Evolutionary conservation across 53 echinoderm and acorn worm genomes (phyloP), one percentile per base, ranked within the genome.

Genomic region (Patiria pectinifera): DNA sequence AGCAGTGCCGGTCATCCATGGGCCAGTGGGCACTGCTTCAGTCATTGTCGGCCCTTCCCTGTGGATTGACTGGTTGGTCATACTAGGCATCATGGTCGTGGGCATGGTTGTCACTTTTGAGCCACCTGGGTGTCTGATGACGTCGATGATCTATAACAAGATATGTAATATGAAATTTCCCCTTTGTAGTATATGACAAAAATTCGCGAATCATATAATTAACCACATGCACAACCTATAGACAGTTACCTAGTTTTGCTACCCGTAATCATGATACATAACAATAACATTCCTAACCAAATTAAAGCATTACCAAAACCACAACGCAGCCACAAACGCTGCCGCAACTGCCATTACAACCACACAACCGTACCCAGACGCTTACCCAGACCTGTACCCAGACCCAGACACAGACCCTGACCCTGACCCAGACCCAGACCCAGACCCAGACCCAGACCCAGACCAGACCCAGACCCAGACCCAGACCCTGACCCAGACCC

Each of bases 81-180:
- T 45, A 19, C 80, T 35, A 35, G 35, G 35, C 35, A 35, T 83
- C 24, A 14, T 76, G 16, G 58, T 24, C 16, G 77, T 21, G 13
- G 78, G 59, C 89, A 89, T 89, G n/a, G 89, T 89, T 0, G 78
- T 43, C 35, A 89, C 78, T 71, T 79, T 89, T 45, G 89, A 35
- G 10, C 89, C 89, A 9, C 44, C 89, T 18, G 89, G 89, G 25
- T 89, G 15, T 79, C 79, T 62, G 59, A 89, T 79, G 11, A 79
- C 78, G 62, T 89, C 89, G 43, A 77, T 76, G 6, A 89, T 89
- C 89, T 89, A 13, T 23, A 1, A 8, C 4, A 83, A 59, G 45
- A n/a, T 1, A 82, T 13, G 49, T 14, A 53, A 59, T 59, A 59
- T 35, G n/a, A 22, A 16, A 48, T 35, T 35, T 35, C 1, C 35